phyloP scores from a whole-genome alignment of 2,113 vertebrate genomes.

The Eptesicus fuscus region DNA sequence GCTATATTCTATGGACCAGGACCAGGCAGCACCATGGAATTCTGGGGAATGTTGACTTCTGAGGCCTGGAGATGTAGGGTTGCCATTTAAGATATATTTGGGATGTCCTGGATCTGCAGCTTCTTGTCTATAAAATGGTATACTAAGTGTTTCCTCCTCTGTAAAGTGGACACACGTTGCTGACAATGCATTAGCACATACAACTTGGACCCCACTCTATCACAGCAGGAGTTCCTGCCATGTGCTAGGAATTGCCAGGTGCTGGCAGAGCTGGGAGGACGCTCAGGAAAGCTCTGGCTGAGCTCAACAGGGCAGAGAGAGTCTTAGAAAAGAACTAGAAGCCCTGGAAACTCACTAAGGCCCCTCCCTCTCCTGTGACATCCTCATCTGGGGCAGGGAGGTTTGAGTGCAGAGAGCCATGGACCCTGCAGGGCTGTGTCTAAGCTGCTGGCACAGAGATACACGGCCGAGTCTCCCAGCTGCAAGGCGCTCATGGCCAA shows the following conservation, averaged over 20 bases:
- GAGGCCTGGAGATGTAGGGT: too few species aligned
- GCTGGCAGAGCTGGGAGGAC: background rate
- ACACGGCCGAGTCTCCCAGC: background rate
- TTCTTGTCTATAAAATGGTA: too few species aligned
- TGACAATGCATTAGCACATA: background rate
- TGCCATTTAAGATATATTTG: too few species aligned
- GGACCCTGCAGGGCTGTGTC: background rate
- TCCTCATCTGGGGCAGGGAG: background rate
- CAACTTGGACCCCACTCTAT: fast-evolving
- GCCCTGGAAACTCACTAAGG: too few species aligned
- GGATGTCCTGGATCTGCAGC: too few species aligned
- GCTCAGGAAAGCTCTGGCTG: background rate
- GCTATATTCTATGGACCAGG: too few species aligned
- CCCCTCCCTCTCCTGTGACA: fast-evolving
- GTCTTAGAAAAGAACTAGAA: background rate
- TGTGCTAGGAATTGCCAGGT: too few species aligned
- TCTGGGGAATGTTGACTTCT: too few species aligned
- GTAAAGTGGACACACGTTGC: too few species aligned
- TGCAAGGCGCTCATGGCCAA: background rate
- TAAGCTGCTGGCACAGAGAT: constrained; percentile 6
- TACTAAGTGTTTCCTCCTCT: too few species aligned
- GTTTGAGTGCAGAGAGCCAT: background rate
- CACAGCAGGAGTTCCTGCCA: too few species aligned
- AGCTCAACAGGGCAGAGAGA: background rate
- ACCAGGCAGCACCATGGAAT: too few species aligned